phyloP scores from a whole-genome alignment of 30 jellyfish, hydroid and myxozoan genomes.

The Hydractinia symbiolongicarpus region DNA sequence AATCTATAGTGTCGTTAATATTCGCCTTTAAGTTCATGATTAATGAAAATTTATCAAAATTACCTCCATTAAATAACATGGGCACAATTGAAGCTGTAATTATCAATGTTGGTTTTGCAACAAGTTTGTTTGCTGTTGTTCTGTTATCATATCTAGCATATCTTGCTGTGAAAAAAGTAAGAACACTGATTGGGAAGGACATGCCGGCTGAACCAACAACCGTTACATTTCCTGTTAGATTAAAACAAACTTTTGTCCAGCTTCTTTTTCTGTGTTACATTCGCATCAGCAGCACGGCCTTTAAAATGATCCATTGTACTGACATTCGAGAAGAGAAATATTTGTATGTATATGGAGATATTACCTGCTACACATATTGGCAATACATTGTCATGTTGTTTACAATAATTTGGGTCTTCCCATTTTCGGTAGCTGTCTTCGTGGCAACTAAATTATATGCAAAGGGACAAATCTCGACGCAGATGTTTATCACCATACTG shows the following conservation, averaged over 20 bases:
- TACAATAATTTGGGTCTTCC: not conserved
- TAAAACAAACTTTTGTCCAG: not conserved
- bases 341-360: not conserved
- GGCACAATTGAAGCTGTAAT: not conserved
- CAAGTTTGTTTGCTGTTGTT: slow-evolving; percentile 1
- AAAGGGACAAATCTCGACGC: not conserved
- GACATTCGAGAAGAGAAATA: not conserved
- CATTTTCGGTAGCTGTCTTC: not conserved
- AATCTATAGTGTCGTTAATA: not conserved
- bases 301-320: not conserved
- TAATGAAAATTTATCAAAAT: not conserved
- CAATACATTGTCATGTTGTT: not conserved
- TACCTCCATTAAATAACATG: not conserved
- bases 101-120: not conserved
- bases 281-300: not conserved
- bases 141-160: not conserved
- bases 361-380: not conserved
- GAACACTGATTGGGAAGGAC: not conserved
- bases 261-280: not conserved
- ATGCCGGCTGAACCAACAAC: too few relatives aligned
- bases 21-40: not conserved
- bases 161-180: not conserved
- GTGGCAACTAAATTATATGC: not conserved
- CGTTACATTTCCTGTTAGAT: not conserved
- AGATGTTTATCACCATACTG: not conserved